Conservation (phyloP, 92 coral and sea anemone species). For the Chrysogorgia sp. region DNA sequence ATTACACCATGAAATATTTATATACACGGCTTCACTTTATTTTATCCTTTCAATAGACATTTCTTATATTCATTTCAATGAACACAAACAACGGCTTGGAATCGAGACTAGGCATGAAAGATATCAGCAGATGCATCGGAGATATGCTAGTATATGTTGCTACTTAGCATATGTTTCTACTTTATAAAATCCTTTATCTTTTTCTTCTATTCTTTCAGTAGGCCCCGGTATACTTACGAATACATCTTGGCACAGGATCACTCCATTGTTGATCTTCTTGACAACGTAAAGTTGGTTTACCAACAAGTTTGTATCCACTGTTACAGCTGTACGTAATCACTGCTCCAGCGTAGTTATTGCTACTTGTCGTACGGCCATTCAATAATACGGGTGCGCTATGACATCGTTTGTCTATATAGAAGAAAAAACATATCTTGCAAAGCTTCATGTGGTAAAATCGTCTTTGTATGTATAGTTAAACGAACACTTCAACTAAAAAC, state of each 20-base stretch:
- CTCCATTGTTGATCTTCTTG: slow-evolving; percentile 80
- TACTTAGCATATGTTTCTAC: no score
- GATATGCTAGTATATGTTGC: no score
- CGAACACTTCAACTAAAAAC: no score
- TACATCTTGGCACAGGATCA: slow-evolving; percentile 84
- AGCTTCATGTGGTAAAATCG: not conserved
- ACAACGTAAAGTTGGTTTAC: slow-evolving; percentile 69
- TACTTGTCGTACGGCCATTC: slow-evolving; percentile 62
- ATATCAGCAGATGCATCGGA: no score
- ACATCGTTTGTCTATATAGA: slow-evolving; percentile 66
- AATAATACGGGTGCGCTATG: slow-evolving; percentile 67
- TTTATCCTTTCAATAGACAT: no score
- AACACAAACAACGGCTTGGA: no score
- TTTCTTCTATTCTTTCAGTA: not conserved
- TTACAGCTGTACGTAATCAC: slow-evolving; percentile 76
- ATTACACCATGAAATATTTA: no score
- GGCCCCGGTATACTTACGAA: slow-evolving; percentile 58
- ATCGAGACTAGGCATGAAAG: no score
- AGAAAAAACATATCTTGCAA: not conserved
- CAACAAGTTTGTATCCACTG: slow-evolving; percentile 71
- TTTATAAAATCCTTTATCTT: no score
- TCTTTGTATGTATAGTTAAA: no score
- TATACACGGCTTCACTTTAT: no score
- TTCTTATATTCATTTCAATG: no score
- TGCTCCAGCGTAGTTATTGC: slow-evolving; percentile 64